Evolutionary conservation across 2,888 invertebrate species (phyloP), one percentile per base, ranked within the genome.

Genomic region (Tineola bisselliella): DNA sequence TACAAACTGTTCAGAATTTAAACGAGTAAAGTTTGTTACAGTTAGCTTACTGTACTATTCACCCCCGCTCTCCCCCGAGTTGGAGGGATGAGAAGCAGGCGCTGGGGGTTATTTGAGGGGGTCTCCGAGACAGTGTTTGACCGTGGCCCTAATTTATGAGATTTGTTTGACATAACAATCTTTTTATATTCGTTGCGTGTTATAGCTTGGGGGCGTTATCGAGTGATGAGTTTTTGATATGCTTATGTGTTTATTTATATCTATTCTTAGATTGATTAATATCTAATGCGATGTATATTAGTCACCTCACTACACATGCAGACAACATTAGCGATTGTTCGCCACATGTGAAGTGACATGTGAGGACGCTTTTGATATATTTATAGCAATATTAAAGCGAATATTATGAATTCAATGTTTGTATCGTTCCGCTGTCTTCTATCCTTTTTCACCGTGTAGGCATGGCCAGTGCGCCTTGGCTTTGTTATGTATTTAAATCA

Each of bases 21-120:
- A 87, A 87, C 83, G 87, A 86, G 86, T 79, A 84, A 87, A 86
- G 81, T 86, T 86, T 78, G 79, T 78, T 78, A 79, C 75, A 76
- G 81, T 79, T 76, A 74, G 79, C 76, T 80, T 76, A 73, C 77
- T 76, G 75, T 72, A 79, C 77, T 80, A 83, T 81, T 18, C 60
- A 6, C 65, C 67, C 66, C 63, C 62, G 56, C 56, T 62, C 61
- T 64, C 66, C 61, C 63, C 61, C 61, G 64, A 61, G 61, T 59
- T 15, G 13, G 33, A 15, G 15, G 58, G 44, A 63, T 62, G 68
- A 11, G 38, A 59, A 38, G 25, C 6, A 68, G 69, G 66, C 64
- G 64, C 52, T 62, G 63, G 69, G 73, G 70, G 31, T 13, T 25
- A 48, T 12, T 19, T 17, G n/a, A 13, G 59, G 43, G 15, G 43